Evolutionary conservation across 2,888 invertebrate genomes (phyloP), one percentile per base, ranked within the genome.

Genomic region (Rhimphoctona megacephalus): DNA sequence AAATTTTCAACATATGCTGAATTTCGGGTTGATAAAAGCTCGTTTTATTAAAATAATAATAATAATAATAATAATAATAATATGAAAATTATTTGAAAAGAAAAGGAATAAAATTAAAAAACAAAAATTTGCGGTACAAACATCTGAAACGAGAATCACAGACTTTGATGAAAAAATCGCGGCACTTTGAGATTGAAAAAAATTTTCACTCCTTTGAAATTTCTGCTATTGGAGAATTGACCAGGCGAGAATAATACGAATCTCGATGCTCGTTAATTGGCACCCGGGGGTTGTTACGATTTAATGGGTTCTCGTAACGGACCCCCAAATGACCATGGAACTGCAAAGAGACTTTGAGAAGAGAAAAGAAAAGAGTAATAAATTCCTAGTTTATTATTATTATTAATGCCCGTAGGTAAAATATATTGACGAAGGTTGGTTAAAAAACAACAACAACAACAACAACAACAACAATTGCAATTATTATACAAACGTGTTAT

Each of bases 261-360:
- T 69, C 36, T 43, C 36, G 74, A 66, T 54, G 54, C 49, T 66
- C 67, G 78, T 61, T 82, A 82, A 85, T 85, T 85, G 85, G 81
- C 81, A 57, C 30, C 11, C 78, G 33, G 66, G 85, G 85, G 77
- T 85, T 82, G 81, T 82, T 85, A 78, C 67, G 36, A 82, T 85
- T 85, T 82, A 85, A 85, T 82, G 85, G 78, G n/a, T 43, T 79
- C 69, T 81, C 78, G 57, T 82, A 81, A 81, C 78, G 49, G 73
- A 77, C 39, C 78, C n/a, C 69, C 67, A 54, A 25, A 73, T 69
- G 81, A 73, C 81, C 85, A 57, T 85, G 81, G 67, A 81, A 43
- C 73, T 22, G 54, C 11, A 57, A n/a, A 67, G 57, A 79, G 52
- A 30, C 46, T 39, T 39, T 22, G 25, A 72, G 39, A 14, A 54